Base-by-base conservation (phyloP, 2,113 vertebrate genomes). In the Condylura cristata region DNA sequence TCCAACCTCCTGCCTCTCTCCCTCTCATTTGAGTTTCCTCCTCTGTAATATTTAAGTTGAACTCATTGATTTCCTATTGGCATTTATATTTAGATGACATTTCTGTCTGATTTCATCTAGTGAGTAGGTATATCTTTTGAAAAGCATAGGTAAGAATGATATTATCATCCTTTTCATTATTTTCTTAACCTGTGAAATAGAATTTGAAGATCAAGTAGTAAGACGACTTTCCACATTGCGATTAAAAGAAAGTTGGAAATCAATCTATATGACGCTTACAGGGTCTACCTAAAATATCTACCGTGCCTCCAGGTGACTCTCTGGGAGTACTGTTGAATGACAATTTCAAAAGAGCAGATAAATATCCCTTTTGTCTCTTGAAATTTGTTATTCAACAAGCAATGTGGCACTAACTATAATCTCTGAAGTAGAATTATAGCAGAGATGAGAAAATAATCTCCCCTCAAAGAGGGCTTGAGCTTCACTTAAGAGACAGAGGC, bases 341-440 rank as follows among this genome's bases (percentile, higher is more conserved):
- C 37, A 89, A 39, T 39, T 91, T 91, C 65, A 24, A 41, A 74
- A 58, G 26, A 63, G 12, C 32, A 61, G 41, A 76, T 28, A 5
- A 30, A 18, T 66, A 86, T 74, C 84, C 32, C 37, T 92, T 95
- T 92, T 28, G 44, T 58, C 87, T 41, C 74, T 10, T 88, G 90
- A 89, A 82, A 81, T 90, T 79, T 87, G 41, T 76, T 85, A 82
- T 87, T 91, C 70, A 89, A 85, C 53, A 91, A 90, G 66, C 30
- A 20, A 75, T 80, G 34, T 89, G 87, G 84, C 75, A 84, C 53
- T 84, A 63, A 70, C 61, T 94, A 91, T 93, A 91, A 85, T 91
- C 74, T 81, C 39, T 91, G 91, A 94, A 94, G 82, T 1, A 95
- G 93, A 94, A 93, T 87, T 90, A 92, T 22, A 86, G 90, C 53